A percentile compares a stretch with the other conserved stretches of the same genome.
Evolutionary conservation across 1,140 invertebrate genomes (phyloP).

Genomic region (Drosophila sp.): DNA sequence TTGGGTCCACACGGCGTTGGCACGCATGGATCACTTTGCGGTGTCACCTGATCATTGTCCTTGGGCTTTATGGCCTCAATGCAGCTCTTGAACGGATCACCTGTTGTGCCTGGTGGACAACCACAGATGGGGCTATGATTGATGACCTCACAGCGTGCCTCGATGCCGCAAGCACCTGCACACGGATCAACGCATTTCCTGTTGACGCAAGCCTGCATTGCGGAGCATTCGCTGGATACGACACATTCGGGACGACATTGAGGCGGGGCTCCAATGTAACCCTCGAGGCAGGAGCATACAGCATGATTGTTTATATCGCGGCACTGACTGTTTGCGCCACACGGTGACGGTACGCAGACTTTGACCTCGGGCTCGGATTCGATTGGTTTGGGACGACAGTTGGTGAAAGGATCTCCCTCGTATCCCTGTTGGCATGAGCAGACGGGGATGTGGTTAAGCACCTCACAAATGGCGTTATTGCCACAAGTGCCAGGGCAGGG

Average conservation of each 20-base stretch:
- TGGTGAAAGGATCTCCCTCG: constrained; percentile 92
- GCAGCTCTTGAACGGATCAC: constrained; percentile 93
- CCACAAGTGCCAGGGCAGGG: constrained; percentile 93
- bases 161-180: constrained; percentile 91
- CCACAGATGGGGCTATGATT: constrained; percentile 94
- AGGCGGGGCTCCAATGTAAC: constrained; percentile 91
- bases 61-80: constrained; percentile 86
- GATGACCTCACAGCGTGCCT: constrained; percentile 93
- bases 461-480: constrained; percentile 92
- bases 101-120: constrained; percentile 91
- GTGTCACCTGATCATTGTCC: constrained; percentile 52
- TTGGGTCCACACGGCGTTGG: constrained; percentile 90
- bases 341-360: constrained; percentile 89
- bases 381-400: constrained; percentile 86
- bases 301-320: constrained; percentile 89
- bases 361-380: constrained; percentile 87
- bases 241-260: constrained; percentile 93
- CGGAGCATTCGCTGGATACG: constrained; percentile 92
- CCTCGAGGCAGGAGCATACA: constrained; percentile 91
- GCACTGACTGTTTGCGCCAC: constrained; percentile 91
- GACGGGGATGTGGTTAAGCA: constrained; percentile 93
- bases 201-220: constrained; percentile 91
- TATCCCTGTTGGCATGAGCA: constrained; percentile 91
- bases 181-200: constrained; percentile 95
- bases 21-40: constrained; percentile 86